Evolutionary conservation across 2,113 vertebrate genomes (phyloP).

Genomic region (Tiliqua scincoides): DNA sequence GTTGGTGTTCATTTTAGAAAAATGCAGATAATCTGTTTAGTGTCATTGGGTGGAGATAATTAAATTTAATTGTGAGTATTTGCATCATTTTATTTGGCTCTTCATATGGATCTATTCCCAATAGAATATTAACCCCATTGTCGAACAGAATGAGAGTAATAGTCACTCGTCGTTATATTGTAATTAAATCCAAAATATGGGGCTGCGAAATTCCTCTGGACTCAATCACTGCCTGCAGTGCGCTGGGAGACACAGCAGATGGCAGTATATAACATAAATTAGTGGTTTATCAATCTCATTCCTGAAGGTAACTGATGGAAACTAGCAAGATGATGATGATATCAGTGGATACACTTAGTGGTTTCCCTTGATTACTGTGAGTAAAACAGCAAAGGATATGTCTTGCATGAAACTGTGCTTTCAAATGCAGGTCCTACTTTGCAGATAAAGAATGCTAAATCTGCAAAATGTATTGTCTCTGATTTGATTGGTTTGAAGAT

Average conservation of each 20-base stretch:
- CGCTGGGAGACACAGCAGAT: slow-evolving; percentile 71
- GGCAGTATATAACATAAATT: slow-evolving; percentile 72
- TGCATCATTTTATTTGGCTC: neutral
- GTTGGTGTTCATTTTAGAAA: slow-evolving; percentile 3
- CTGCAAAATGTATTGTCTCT: slow-evolving; percentile 44
- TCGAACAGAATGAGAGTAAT: neutral
- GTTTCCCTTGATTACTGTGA: slow-evolving; percentile 2
- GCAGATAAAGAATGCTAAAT: slow-evolving; percentile 51
- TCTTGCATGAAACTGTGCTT: slow-evolving; percentile 1
- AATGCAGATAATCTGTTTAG: neutral
- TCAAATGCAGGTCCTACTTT: neutral
- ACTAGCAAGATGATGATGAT: neutral
- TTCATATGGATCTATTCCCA: neutral
- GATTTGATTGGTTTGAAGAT: neutral
- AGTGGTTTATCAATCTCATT: neutral
- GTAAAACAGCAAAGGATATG: slow-evolving; percentile 35
- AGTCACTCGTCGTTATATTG: neutral
- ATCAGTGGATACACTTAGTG: neutral
- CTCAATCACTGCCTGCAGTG: slow-evolving; percentile 42
- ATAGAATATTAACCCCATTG: neutral
- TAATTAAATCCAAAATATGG: slow-evolving; percentile 8
- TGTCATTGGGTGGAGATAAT: neutral
- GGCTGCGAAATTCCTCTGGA: neutral
- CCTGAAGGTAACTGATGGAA: neutral
- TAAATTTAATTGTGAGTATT: neutral